Evolutionary conservation across 2,113 vertebrate species (phyloP).

Genomic region (Bettongia penicillata): DNA sequence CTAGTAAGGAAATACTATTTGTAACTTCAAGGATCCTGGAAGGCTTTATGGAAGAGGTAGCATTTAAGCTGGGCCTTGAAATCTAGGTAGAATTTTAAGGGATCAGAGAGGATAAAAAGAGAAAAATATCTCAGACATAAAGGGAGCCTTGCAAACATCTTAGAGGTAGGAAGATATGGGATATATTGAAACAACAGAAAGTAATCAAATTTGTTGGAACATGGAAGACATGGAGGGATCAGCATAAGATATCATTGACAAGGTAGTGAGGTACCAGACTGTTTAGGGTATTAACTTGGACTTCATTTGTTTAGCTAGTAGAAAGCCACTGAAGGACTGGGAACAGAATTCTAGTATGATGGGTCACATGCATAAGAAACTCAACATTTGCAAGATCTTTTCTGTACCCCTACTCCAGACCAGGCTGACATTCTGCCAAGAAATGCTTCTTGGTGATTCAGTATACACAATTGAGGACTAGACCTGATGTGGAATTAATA

Average conservation of each 20-base stretch:
- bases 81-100: not conserved
- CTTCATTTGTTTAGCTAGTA: not conserved
- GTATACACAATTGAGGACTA: not conserved
- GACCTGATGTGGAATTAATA: not conserved
- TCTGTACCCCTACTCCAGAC: not conserved
- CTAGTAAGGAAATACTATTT: not conserved
- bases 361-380: not conserved
- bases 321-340: not conserved
- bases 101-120: not conserved
- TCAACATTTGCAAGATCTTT: not conserved
- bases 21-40: not conserved
- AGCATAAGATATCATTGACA: too few species aligned
- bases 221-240: not conserved
- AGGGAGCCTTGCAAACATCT: not conserved
- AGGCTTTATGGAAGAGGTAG: not conserved
- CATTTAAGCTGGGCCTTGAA: not conserved
- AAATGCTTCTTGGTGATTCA: constrained; percentile 14
- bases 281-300: not conserved
- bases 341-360: not conserved
- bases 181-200: not conserved
- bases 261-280: not conserved
- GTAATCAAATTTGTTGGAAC: not conserved
- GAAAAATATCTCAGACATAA: not conserved
- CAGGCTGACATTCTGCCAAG: not conserved
- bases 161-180: not conserved